Percentiles rank a stretch among this genome's conserved stretches.
Conservation (phyloP, 1,140 invertebrate genomes). For the Philopotamus ludificatus region DNA sequence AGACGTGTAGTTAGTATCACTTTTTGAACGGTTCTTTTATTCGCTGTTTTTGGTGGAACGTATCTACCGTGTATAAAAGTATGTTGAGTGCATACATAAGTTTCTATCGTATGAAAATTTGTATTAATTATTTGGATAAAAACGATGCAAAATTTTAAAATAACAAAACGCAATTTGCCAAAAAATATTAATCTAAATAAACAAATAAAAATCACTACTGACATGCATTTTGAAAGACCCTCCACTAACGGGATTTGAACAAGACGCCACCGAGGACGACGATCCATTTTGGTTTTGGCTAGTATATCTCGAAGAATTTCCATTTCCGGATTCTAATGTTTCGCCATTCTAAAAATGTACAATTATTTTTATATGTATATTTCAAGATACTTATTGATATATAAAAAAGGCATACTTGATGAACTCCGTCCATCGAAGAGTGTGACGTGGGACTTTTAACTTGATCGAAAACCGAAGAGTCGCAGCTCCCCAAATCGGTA, state of each 20-base stretch:
- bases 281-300: constrained; percentile 47
- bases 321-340: constrained; percentile 29
- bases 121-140: no score
- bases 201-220: constrained; percentile 12
- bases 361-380: background rate
- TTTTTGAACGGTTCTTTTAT: no score
- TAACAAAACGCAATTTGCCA: no score
- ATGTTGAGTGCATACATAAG: no score
- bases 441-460: constrained; percentile 51
- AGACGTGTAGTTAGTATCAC: no score
- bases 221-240: constrained; percentile 54
- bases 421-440: constrained; percentile 53
- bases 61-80: no score
- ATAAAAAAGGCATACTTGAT: constrained; percentile 45
- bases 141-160: no score
- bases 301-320: constrained; percentile 26
- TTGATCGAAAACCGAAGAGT: constrained; percentile 60
- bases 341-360: constrained; percentile 34
- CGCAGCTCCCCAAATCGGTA: constrained; percentile 62
- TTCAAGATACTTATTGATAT: background rate
- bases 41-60: no score
- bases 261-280: constrained; percentile 49
- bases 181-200: background rate
- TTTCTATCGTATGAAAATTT: no score
- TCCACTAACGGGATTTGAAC: constrained; percentile 43